phyloP scores from a whole-genome alignment of 2,113 vertebrate species.

The Chlamydotis undulata region DNA sequence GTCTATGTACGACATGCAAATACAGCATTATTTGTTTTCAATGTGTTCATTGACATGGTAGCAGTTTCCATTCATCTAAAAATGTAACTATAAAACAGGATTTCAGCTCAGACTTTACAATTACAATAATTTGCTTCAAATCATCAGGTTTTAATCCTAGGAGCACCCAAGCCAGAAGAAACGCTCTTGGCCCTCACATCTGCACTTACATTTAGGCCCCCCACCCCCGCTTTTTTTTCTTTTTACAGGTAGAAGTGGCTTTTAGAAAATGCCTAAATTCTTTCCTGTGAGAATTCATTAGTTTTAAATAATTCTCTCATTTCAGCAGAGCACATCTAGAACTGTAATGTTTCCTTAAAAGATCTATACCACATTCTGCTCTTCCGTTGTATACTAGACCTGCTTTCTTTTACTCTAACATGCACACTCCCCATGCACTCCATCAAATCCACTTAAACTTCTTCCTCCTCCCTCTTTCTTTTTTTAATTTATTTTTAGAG shows the following conservation, averaged over 20 bases:
- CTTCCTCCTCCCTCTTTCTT: accelerated
- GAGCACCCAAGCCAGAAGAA: not conserved
- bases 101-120: not conserved
- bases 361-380: not conserved
- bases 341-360: not conserved
- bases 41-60: accelerated
- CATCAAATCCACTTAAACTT: not conserved
- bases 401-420: not conserved
- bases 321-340: not conserved
- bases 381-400: not conserved
- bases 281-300: not conserved
- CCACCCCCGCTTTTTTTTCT: not conserved
- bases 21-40: not conserved
- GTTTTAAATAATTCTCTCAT: not conserved
- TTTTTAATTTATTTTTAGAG: not conserved
- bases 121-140: not conserved
- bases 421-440: not conserved
- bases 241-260: not conserved
- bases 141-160: not conserved
- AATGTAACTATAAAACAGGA: not conserved
- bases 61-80: not conserved
- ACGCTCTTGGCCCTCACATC: not conserved
- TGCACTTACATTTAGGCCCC: not conserved
- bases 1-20: not conserved
- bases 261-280: not conserved